Percentiles rank a stretch among this genome's conserved stretches.
These are phyloP conservation scores for Margaritifera margaritifera DNA, from an alignment of 2,888 invertebrate species.

Conservation along the genomic window DNA sequence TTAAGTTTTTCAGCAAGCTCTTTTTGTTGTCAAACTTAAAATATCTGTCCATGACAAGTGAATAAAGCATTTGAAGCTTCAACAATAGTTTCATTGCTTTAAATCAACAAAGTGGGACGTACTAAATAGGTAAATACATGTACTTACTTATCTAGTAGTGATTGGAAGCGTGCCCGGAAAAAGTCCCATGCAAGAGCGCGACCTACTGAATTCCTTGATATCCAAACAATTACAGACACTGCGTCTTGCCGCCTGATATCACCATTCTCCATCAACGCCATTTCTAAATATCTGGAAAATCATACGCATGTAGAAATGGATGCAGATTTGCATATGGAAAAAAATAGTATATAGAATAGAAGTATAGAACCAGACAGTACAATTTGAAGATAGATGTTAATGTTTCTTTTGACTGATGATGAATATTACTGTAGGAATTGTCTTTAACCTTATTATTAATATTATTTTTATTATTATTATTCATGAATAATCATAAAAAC, in stretches of 20 bases:
- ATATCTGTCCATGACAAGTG: no score
- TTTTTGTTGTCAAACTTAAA: no score
- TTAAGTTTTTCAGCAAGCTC: no score
- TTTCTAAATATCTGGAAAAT: slow-evolving; percentile 54
- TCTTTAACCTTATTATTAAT: no score
- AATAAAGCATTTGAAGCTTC: no score
- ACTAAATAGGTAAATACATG: slow-evolving; percentile 1
- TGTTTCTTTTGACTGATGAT: no score
- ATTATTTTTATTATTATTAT: no score
- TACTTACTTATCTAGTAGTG: slow-evolving; percentile 77
- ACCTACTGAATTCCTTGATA: slow-evolving; percentile 60
- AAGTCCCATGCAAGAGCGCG: slow-evolving; percentile 64
- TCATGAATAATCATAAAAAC: no score
- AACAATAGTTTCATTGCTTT: neutral
- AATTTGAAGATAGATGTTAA: no score
- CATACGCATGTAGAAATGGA: neutral
- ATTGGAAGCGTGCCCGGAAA: slow-evolving; percentile 75
- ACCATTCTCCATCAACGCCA: slow-evolving; percentile 34
- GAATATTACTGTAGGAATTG: no score
- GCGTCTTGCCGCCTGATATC: slow-evolving; percentile 64
- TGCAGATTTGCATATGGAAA: neutral
- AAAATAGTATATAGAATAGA: no score
- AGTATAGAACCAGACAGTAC: no score
- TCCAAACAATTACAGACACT: slow-evolving; percentile 47
- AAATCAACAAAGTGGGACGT: neutral